Base-by-base conservation (phyloP, 2,888 invertebrate species). In the Drosophila nr. perissopoda region DNA sequence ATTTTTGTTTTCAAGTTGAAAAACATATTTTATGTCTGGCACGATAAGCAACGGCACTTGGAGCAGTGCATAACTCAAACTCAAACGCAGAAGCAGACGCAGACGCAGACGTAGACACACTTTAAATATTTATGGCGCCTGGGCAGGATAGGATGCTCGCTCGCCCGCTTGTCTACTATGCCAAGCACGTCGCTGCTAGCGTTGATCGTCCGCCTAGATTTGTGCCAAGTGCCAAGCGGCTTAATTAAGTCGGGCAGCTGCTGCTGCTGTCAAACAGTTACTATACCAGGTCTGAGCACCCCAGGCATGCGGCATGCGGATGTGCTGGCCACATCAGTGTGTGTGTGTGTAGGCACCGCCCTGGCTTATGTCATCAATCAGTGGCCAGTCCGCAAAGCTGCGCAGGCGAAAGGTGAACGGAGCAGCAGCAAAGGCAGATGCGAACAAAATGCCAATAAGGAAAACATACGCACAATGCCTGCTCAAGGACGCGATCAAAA, bases 71-170 rank as follows among this genome's bases (percentile, higher is more conserved):
- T 80, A 79, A 76, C 65, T 70, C 80, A 80, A 52, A 60, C 66
- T 45, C 59, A 53, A 40, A 48, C 38, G 21, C 45, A 56, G 71
- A 38, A 48, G 40, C 33, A 61, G 60, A 42, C 38, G 36, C 57
- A 61, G n/a, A 40, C 2, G 40, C 10, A 40, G 5, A 38, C 49
- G 45, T 57, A 64, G 64, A 56, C 63, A 64, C 45, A 62, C 64
- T 66, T 68, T 77, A 66, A 64, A 79, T 89, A 85, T 85, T 89
- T 85, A 85, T 85, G 89, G 89, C 85, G 69, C 84, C 76, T 53
- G 66, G 52, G 33, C 40, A 80, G 82, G 88, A 72, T 70, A 69
- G 81, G 85, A 72, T 70, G 62, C 69, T 73, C 73, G 69, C 27
- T 73, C 74, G 70, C 25, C 25, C 16, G 45, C 25, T 45, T 45